These are phyloP conservation scores for Hydrocynus forskahlii DNA, from an alignment of 2,797 vertebrate genomes.

Conservation along the genomic window DNA sequence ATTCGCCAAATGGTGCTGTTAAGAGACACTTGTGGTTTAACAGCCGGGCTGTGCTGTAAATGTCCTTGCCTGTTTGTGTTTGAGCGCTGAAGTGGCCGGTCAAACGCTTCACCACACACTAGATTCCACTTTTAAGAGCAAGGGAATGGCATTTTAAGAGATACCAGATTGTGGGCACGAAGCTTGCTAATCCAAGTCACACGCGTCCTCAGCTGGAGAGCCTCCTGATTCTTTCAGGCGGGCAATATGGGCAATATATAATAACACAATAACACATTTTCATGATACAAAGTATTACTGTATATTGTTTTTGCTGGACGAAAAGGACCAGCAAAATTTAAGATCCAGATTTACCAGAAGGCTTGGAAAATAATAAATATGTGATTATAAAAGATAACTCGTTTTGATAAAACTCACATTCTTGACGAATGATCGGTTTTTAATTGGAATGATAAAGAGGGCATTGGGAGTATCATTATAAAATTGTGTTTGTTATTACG, in stretches of 20 bases:
- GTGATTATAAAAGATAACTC: too few relatives aligned
- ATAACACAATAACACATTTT: too few relatives aligned
- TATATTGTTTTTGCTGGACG: too few relatives aligned
- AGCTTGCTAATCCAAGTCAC: background rate
- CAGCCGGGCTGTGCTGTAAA: slow-evolving; percentile 53
- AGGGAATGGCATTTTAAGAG: slow-evolving; percentile 20
- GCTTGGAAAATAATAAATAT: too few relatives aligned
- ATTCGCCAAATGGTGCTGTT: slow-evolving; percentile 62
- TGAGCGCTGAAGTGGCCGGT: slow-evolving; percentile 20
- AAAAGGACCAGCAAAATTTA: too few relatives aligned
- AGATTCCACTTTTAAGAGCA: slow-evolving; percentile 13
- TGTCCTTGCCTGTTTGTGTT: slow-evolving; percentile 50
- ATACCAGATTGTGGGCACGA: background rate
- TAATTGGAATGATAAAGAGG: too few relatives aligned
- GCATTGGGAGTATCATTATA: too few relatives aligned
- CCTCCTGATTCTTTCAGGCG: background rate
- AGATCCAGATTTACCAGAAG: too few relatives aligned
- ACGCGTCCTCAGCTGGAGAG: background rate
- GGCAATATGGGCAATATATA: background rate
- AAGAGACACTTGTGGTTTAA: slow-evolving; percentile 66
- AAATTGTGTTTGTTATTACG: too few relatives aligned
- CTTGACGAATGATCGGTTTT: too few relatives aligned
- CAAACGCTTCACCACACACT: slow-evolving; percentile 24
- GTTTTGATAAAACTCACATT: too few relatives aligned
- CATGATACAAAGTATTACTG: too few relatives aligned